Evolutionary conservation across 2,888 invertebrate genomes (phyloP), one percentile per base, ranked within the genome.

Genomic region (Hirtodrosophila cameraria): DNA sequence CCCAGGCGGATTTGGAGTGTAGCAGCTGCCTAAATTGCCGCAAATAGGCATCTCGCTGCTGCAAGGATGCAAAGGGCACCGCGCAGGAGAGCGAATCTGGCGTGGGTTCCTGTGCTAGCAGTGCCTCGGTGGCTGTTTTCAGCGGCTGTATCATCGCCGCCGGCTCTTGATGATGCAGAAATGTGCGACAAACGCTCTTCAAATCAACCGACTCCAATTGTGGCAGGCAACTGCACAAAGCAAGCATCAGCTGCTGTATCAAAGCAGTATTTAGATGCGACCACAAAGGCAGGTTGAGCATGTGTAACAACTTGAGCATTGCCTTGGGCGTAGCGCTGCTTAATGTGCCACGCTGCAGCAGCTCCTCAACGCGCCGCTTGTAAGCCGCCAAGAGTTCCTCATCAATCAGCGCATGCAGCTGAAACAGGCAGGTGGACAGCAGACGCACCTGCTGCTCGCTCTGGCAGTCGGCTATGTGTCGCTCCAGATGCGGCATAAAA

Each of bases 141-240:
- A 93, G 85, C 25, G 90, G 89, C 35, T 89, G 89, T 1, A 91
- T 75, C 2, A 93, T 68, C 2, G 86, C 79, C 1, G 92, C 92
- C 1, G 93, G 93, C 77, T 93, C 93, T 57, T 91, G 83, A 59
- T 92, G 92, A 54, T 88, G 91, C 80, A 92, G 89, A 73, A 92
- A 91, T 25, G 92, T 85, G 86, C 92, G 82, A 48, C 87, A 89
- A 2, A 86, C 42, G 88, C 65, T 76, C 90, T 91, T 72, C 1
- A 93, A 67, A 43, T 93, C 92, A 8, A 74, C 83, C 1, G 89
- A 57, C 39, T 88, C 89, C n/a, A 93, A 68, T 1, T 88, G 59
- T 11, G 86, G 55, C 4, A 93, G 69, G 28, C 88, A 85, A 8
- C 89, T 86, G 61, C 90, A 1, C 7, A 92, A 62, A 6, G 90